Percentiles rank a stretch among this genome's conserved stretches.
phyloP scores from a whole-genome alignment of 2,113 vertebrate species.

The Anoura caudifer region DNA sequence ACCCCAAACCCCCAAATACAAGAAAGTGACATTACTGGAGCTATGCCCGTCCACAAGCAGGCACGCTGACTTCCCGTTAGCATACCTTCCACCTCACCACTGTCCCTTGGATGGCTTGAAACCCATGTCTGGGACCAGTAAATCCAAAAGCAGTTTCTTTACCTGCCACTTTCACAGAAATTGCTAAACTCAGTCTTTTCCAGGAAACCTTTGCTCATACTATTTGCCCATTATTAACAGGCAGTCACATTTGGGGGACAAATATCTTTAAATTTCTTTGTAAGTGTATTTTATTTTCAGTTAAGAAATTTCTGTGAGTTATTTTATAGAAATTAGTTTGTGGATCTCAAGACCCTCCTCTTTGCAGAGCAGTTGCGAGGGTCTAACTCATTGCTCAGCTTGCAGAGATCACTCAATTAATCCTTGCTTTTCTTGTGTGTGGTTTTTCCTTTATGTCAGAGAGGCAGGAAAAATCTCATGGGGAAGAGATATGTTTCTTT shows the following conservation, averaged over 20 bases:
- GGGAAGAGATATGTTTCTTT: not conserved
- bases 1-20: not conserved
- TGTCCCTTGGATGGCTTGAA: not conserved
- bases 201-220: not conserved
- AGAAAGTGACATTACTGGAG: not conserved
- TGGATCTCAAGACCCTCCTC: not conserved
- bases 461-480: not conserved
- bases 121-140: rapidly evolving
- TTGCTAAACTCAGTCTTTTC: not conserved
- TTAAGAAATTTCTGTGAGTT: not conserved
- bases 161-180: not conserved
- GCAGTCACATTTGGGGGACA: not conserved
- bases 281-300: not conserved
- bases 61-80: not conserved
- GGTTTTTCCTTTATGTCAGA: not conserved
- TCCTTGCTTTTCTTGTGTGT: not conserved
- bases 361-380: not conserved
- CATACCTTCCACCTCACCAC: not conserved
- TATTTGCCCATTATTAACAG: not conserved
- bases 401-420: not conserved
- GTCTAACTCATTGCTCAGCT: not conserved
- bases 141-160: not conserved
- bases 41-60: too few species aligned
- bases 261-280: not conserved
- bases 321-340: not conserved